Evolutionary conservation across 2,797 vertebrate genomes (phyloP), one percentile per base, ranked within the genome.

Genomic region (Sebastes oblongus): DNA sequence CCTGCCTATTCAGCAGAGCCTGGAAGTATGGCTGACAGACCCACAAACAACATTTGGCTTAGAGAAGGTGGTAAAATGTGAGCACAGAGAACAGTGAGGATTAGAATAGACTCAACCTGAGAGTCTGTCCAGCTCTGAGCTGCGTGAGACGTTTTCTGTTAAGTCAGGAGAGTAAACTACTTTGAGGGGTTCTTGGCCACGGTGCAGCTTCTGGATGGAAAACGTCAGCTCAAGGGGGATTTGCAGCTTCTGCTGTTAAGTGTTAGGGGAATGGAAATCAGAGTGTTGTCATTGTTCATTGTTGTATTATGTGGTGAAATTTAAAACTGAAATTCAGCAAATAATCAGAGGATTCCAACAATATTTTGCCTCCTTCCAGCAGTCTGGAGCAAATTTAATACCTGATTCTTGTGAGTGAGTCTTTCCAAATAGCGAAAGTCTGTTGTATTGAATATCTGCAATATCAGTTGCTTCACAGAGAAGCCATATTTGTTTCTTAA

Each of bases 11-110:
- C 71, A 73, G 74, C 82, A 72, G 74, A 85, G 86, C 77, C 70
- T 80, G 78, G 65, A 88, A 77, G 65, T 68, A 27, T 59, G 34
- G 78, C 78, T 83, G 79, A 89, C 77, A 80, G 79, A 86, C 34
- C 27, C 56, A 72, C 76, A 85, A 82, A 77, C 78, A 56, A 61
- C 54, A 24, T 65, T 72, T 87, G 84, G 85, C 86, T 82, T 9
- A 13, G 18, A 32, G 34, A 32, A 46, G 59, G 54, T 61, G 77
- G 36, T 80, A 62, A 80, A 83, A 75, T 59, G 73, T 62, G 85
- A 85, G 58, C 12, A 4, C 14, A 67, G 58, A 66, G 72, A 70
- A 72, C 22, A 72, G 2, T 0, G 70, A 67, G 74, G 58, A 84
- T 76, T 75, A 83, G 46, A 78, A 77, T 6, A 67, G 81, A 85